Evolutionary conservation across 2,888 invertebrate species (phyloP).

Genomic region (Eubasilissa splendida): DNA sequence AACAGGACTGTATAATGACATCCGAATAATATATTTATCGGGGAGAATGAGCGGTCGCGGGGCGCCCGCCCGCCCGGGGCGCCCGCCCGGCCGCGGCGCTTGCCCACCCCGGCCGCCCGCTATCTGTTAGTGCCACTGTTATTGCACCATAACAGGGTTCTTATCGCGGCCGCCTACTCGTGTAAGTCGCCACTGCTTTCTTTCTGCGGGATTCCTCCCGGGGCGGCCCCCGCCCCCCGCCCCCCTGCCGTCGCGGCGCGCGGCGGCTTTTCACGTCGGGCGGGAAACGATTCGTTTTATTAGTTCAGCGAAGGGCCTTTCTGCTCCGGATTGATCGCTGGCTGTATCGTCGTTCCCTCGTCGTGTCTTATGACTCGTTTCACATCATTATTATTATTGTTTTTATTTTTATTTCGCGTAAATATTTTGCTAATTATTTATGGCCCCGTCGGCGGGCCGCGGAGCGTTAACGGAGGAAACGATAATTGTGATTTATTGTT

Average conservation of each 20-base stretch:
- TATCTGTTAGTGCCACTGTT: constrained; percentile 45
- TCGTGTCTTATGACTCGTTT: constrained; percentile 35
- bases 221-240: constrained; percentile 4
- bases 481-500: constrained; percentile 54
- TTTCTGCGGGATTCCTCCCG: not conserved
- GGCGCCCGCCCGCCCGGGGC: not conserved
- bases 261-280: constrained; percentile 19
- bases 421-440: constrained; percentile 55
- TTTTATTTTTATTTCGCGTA: constrained; percentile 41
- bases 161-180: constrained; percentile 35
- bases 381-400: constrained; percentile 34
- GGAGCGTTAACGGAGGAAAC: constrained; percentile 54
- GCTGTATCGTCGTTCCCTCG: constrained; percentile 28
- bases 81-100: not conserved
- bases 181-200: constrained; percentile 39
- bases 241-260: too few species aligned
- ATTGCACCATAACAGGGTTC: constrained; percentile 51
- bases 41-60: not conserved
- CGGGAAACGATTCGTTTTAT: constrained; percentile 38
- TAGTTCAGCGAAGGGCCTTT: constrained; percentile 33
- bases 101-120: constrained; percentile 4
- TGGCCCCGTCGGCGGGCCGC: constrained; percentile 41
- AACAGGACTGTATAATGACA: too few species aligned
- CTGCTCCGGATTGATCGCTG: constrained; percentile 29
- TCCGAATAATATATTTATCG: not conserved